Evolutionary conservation across 2,888 invertebrate species (phyloP).

Genomic region (Calephelis perditalis): DNA sequence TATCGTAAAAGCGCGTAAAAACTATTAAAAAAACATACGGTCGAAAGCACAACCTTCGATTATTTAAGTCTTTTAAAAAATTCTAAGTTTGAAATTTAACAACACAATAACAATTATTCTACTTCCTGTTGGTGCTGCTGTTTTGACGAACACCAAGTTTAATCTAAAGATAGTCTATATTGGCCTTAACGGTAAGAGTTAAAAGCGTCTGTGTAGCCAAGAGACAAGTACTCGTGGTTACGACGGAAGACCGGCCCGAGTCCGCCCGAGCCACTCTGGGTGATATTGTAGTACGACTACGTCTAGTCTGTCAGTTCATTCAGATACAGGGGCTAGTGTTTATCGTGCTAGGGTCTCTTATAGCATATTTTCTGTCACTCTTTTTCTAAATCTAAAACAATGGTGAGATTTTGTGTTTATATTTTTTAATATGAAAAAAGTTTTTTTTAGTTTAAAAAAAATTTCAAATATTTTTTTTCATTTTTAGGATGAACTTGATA

Average conservation of each 20-base stretch:
- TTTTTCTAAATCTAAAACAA: conserved; percentile 45
- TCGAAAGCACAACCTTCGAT: too few relatives aligned
- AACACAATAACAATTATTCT: neutral
- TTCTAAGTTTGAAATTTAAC: too few relatives aligned
- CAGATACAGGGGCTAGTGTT: conserved; percentile 70
- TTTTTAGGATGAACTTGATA: conserved; percentile 85
- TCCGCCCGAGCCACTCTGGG: conserved; percentile 61
- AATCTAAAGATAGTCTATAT: conserved; percentile 38
- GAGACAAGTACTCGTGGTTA: conserved; percentile 38
- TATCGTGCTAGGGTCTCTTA: conserved; percentile 54
- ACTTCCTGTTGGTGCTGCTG: conserved; percentile 3
- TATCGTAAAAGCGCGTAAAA: too few relatives aligned
- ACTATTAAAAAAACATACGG: too few relatives aligned
- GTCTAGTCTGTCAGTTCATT: conserved; percentile 65
- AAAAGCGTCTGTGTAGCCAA: conserved; percentile 53
- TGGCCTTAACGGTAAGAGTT: conserved; percentile 60
- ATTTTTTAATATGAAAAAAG: conserved; percentile 27
- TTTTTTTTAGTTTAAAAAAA: conserved; percentile 1
- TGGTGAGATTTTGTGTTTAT: conserved; percentile 47
- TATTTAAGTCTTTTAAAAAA: too few relatives aligned
- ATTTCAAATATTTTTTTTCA: conserved; percentile 32
- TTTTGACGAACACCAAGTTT: conserved; percentile 6
- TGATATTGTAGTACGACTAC: conserved; percentile 53
- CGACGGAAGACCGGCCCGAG: conserved; percentile 40
- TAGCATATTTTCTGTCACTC: conserved; percentile 54